A percentile compares a stretch with the other conserved stretches of the same genome.
Conservation (phyloP, 2,888 invertebrate genomes). For the Oegoconia quadripuncta region DNA sequence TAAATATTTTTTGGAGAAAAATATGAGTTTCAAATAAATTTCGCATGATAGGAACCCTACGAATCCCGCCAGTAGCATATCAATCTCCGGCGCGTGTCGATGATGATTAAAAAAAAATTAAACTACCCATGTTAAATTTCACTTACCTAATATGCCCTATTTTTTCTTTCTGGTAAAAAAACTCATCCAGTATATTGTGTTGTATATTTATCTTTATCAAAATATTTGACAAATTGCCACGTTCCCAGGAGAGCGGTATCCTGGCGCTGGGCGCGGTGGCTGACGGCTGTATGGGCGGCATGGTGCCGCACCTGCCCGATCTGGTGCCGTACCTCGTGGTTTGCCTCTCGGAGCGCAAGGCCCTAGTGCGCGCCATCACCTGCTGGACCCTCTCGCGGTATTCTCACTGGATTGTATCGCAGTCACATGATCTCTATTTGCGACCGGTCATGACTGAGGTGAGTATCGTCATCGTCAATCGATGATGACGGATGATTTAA, state of each 20-base stretch:
- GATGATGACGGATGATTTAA: no score
- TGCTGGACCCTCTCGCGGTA: constrained; percentile 99
- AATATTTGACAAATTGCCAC: constrained; percentile 50
- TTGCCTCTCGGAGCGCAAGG: constrained; percentile 96
- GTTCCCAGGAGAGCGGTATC: constrained; percentile 88
- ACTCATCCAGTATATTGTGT: no score
- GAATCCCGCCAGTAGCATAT: no score
- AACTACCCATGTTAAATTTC: no score
- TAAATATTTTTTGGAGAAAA: no score
- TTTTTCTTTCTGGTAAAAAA: no score
- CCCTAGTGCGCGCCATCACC: constrained; percentile 97
- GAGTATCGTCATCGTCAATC: constrained; percentile 2
- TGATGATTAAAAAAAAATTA: no score
- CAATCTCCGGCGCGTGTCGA: no score
- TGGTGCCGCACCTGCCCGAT: constrained; percentile 97
- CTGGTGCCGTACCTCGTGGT: constrained; percentile 96
- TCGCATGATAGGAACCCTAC: no score
- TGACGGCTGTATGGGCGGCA: constrained; percentile 96
- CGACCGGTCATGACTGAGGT: constrained; percentile 97
- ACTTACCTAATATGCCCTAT: no score
- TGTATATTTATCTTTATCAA: no score
- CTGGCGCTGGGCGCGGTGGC: constrained; percentile 96
- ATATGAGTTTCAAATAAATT: no score
- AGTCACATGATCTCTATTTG: constrained; percentile 95
- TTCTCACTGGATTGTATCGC: constrained; percentile 98